Percentiles rank a stretch among this genome's conserved stretches.
phyloP scores from a whole-genome alignment of 2,113 vertebrate genomes.

The Petromus typicus region DNA sequence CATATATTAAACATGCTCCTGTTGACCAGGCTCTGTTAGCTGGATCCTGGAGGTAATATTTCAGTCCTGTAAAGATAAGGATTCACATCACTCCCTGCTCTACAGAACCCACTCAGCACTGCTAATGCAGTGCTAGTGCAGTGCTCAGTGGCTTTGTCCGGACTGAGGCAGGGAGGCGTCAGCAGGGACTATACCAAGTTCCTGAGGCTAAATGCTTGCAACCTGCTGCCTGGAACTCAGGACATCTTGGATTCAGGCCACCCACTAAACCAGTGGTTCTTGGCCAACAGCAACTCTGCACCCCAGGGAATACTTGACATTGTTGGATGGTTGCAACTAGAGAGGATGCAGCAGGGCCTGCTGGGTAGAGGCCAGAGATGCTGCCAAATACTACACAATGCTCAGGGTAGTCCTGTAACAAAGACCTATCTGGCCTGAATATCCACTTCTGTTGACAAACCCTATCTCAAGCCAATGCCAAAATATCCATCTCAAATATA shows the following conservation, averaged over 20 bases:
- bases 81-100: not conserved
- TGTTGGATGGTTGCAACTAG: not conserved
- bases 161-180: not conserved
- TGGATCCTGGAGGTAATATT: not conserved
- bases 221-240: not conserved
- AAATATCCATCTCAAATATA: not conserved
- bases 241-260: not conserved
- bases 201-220: rapidly evolving
- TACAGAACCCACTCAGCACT: not conserved
- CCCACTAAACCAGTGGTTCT: not conserved
- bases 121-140: no score
- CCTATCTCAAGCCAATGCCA: not conserved
- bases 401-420: not conserved
- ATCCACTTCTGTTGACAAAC: not conserved
- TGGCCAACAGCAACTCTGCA: not conserved
- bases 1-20: not conserved
- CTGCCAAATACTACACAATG: not conserved
- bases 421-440: not conserved
- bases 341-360: no score
- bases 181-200: not conserved
- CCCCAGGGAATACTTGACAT: not conserved
- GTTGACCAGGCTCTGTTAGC: not conserved
- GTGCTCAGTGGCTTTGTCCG: not conserved
- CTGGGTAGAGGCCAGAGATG: not conserved
- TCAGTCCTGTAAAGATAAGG: not conserved